Base-by-base conservation (phyloP, 2,113 vertebrate species). In the Rana temporaria region DNA sequence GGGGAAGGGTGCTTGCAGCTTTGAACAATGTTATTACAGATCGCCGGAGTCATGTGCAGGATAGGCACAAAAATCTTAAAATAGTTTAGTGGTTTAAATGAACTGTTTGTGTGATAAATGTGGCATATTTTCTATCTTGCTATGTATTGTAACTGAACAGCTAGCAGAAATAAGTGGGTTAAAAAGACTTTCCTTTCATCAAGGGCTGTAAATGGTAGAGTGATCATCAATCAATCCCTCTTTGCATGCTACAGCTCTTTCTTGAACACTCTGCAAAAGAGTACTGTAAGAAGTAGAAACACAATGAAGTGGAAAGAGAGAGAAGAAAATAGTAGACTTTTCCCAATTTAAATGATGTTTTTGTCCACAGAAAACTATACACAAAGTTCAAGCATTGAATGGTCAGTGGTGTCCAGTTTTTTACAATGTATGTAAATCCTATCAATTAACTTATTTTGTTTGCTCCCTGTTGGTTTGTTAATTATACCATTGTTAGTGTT, bases 201-300 rank as follows among this genome's bases (percentile, higher is more conserved):
- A 60, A 34, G 38, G 71, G 57, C 65, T 79, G 26, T 79, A 55
- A 59, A 42, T 59, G 30, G 52, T 22, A 69, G 17, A 56, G 26
- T 59, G 65, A 67, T 79, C 77, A 79, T 79, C 65, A 69, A 69
- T 79, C 77, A 79, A 19, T 79, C 57, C 30, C 52, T 42, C 24
- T 79, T 57, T 67, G 76, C 53, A 67, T 24, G 65, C 56, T 69
- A 67, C 77, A 79, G 69, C 32, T 56, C 55, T 19, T 20, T 60
- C 59, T 60, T 11, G 60, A 38, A 74, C 30, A 73, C 53, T 73
- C 71, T 26, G 34, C 56, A 73, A 6, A 74, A 59, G 30, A 38
- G 15, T 8, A 60, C 24, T 20, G 71, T 9, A 38, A 15, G 15
- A 55, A n/a, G 14, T 3, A 30, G 15, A 72, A 72, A 72, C 52